Evolutionary conservation across 2,113 vertebrate genomes (phyloP).

Genomic region (Mellivora capensis): DNA sequence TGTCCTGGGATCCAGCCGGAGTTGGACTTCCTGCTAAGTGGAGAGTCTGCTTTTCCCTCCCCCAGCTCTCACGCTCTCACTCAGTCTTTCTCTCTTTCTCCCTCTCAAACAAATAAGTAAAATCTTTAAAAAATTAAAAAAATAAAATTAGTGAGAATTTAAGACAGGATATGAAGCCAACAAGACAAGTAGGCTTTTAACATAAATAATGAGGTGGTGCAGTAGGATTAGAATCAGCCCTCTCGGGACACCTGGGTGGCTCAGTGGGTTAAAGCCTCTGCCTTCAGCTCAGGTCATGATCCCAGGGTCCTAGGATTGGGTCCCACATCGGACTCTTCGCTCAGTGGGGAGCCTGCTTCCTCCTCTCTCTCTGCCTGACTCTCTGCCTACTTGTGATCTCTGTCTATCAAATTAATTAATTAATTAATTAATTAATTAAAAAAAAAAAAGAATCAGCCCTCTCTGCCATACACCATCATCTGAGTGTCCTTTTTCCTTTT

Average conservation of each 20-base stretch:
- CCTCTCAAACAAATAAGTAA: background rate
- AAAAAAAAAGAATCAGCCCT: conserved; percentile 23
- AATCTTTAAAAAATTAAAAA: background rate
- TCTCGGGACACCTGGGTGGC: too few species aligned
- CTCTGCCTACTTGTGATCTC: too few species aligned
- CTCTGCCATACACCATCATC: background rate
- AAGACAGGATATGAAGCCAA: conserved; percentile 56
- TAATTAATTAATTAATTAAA: too few species aligned
- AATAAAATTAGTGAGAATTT: conserved; percentile 40
- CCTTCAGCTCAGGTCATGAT: too few species aligned
- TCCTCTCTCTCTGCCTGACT: too few species aligned
- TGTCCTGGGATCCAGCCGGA: too few species aligned
- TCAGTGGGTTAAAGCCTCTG: too few species aligned
- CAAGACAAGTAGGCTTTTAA: background rate
- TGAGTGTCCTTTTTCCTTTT: background rate
- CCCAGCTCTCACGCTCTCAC: background rate
- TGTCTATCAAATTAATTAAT: too few species aligned
- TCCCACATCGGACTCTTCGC: too few species aligned
- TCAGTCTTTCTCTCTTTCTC: background rate
- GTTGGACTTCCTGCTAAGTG: background rate
- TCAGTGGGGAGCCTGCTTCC: too few species aligned
- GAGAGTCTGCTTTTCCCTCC: background rate
- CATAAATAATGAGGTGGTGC: background rate
- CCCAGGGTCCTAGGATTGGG: too few species aligned
- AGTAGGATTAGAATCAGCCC: conserved; percentile 48